A percentile compares a stretch with the other conserved stretches of the same genome.
Conservation (phyloP, 2,888 invertebrate species). For the Dioctria linearis region DNA sequence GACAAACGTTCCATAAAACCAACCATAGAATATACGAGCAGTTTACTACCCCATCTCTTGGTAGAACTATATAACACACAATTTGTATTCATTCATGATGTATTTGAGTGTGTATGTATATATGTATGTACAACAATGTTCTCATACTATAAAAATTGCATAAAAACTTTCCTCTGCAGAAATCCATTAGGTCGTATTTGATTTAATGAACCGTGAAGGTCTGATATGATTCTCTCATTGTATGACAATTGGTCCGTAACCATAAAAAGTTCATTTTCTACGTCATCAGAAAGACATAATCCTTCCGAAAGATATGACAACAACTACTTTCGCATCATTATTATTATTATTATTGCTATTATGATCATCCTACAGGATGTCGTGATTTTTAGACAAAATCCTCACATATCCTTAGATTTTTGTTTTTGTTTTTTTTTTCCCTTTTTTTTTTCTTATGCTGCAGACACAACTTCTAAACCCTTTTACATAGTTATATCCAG, state of each 20-base stretch:
- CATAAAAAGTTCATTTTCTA: constrained; percentile 37
- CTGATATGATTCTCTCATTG: constrained; percentile 46
- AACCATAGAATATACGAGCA: too few species aligned
- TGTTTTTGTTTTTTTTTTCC: too few species aligned
- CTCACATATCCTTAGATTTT: constrained; percentile 13
- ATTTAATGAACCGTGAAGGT: constrained; percentile 35
- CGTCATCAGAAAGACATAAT: constrained; percentile 34
- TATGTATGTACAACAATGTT: too few species aligned
- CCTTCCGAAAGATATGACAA: constrained; percentile 37
- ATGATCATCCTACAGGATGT: constrained; percentile 18
- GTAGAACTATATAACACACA: too few species aligned
- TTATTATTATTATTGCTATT: constrained; percentile 39
- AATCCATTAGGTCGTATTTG: constrained; percentile 40
- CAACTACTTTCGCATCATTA: constrained; percentile 41
- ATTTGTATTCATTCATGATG: too few species aligned
- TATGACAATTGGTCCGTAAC: constrained; percentile 45
- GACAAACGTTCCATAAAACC: too few species aligned
- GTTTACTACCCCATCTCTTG: too few species aligned
- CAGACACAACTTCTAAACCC: constrained; percentile 19
- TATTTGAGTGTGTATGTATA: too few species aligned
- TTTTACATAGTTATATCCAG: constrained; percentile 26
- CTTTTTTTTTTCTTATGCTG: too few species aligned
- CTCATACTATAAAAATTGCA: background rate
- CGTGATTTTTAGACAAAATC: constrained; percentile 4
- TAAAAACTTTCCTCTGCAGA: constrained; percentile 38